These are phyloP conservation scores for Copsychus sechellarum DNA, from an alignment of 2,113 vertebrate species.

Conservation along the genomic window DNA sequence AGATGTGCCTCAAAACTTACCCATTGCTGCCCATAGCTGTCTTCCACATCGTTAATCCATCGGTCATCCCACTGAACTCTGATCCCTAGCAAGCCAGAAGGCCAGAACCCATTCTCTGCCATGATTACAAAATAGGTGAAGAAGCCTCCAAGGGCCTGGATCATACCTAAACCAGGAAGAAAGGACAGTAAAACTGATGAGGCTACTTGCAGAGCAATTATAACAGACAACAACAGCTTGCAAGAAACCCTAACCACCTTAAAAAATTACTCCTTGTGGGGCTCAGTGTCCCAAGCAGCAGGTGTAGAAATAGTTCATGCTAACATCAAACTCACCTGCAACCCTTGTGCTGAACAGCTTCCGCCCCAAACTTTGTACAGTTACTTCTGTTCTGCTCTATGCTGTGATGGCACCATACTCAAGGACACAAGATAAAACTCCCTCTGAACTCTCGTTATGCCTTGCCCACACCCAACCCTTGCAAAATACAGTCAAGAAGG, in stretches of 20 bases:
- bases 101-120: conserved; percentile 82
- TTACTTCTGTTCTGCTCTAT: conserved; percentile 9
- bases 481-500: conserved; percentile 7
- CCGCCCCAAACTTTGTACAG: not conserved
- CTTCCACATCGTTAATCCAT: conserved; percentile 82
- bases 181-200: not conserved
- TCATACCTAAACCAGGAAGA: conserved; percentile 77
- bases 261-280: not conserved
- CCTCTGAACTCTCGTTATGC: conserved; percentile 28
- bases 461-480: not conserved
- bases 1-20: conserved; percentile 58
- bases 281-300: not conserved
- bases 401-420: not conserved
- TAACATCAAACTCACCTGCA: not conserved
- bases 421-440: conserved; percentile 54
- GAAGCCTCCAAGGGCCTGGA: conserved; percentile 87
- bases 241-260: not conserved
- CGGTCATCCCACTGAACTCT: conserved; percentile 84
- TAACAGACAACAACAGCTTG: not conserved
- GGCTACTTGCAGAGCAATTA: not conserved
- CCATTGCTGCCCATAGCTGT: conserved; percentile 86
- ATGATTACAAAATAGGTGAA: conserved; percentile 85
- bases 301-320: not conserved
- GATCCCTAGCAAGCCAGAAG: conserved; percentile 77
- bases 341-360: not conserved